Conservation (phyloP, 2,797 vertebrate species). For the Cottoperca gobio region DNA sequence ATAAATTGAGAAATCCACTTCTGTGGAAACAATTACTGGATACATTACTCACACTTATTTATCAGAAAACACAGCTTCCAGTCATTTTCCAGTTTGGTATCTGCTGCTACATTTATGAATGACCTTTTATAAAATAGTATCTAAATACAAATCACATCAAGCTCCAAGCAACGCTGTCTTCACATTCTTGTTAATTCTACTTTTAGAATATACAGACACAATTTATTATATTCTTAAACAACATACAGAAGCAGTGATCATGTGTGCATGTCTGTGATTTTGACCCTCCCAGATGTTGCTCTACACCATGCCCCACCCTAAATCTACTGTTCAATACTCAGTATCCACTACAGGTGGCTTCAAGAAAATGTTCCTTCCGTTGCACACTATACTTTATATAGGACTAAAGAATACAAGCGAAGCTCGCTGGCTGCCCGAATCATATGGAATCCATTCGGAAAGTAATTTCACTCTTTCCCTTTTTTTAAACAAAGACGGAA, state of each 20-base stretch:
- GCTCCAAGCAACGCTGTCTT: not conserved
- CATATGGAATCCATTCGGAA: conserved; percentile 49
- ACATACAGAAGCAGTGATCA: not conserved
- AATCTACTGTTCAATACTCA: conserved; percentile 29
- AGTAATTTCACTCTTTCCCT: conserved; percentile 38
- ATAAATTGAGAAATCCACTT: not conserved
- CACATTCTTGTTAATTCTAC: not conserved
- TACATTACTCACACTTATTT: conserved; percentile 16
- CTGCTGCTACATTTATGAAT: not conserved
- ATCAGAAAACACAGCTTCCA: not conserved
- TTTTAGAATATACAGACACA: not conserved
- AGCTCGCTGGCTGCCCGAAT: conserved; percentile 17
- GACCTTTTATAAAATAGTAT: not conserved
- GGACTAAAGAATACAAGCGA: conserved; percentile 40
- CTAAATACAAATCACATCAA: not conserved
- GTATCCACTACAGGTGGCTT: conserved; percentile 37
- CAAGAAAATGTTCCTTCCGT: conserved; percentile 44
- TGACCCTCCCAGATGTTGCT: conserved; percentile 29
- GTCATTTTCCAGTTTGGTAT: conserved; percentile 13
- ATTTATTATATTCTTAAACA: not conserved
- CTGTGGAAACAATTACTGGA: not conserved
- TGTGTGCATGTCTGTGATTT: not conserved
- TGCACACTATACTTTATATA: conserved; percentile 24
- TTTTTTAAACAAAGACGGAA: conserved; percentile 67
- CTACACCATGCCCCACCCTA: conserved; percentile 42